Base-by-base conservation (phyloP, 2,888 invertebrate species). In the Uloborus plumipes region DNA sequence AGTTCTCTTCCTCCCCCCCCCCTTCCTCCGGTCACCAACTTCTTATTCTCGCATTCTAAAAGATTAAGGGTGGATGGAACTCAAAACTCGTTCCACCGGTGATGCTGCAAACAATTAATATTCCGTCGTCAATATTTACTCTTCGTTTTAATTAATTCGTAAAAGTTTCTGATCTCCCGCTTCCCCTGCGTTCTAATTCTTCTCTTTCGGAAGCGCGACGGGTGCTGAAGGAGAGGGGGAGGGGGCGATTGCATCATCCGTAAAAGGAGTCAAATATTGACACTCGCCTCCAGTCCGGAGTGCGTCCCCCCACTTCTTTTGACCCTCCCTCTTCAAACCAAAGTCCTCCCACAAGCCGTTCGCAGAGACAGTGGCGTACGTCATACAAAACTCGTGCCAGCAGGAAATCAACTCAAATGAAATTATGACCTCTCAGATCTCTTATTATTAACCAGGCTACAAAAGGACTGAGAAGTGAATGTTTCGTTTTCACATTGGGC, bases 61-160 rank as follows among this genome's bases (percentile, higher is more conserved):
- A 62, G 72, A 26, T 80, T 61, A 62, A 80, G 77, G 20, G 31
- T 31, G 49, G 51, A 61, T 20, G 49, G 31, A 15, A 26, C 2
- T 39, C 39, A 39, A 39, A 39, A 39, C 39, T 39, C 39, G 39
- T 39, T 39, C 39, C 39, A 39, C 39, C 39, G 39, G 39, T 39
- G 39, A 39, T 72, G 83, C 83, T 67, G 78, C 84, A 84, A 84
- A 84, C 84, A 84, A 84, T 84, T 84, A 84, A 84, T 84, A 84
- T 84, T 74, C 84, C 84, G 84, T 84, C 77, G 80, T 84, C 84
- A 77, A 80, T 84, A 84, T 84, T 84, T 81, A 81, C 81, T 70
- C 81, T 76, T 77, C 80, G 84, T 82, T 84, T 84, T 84, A 84
- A 84, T 84, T 84, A 84, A 84, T 84, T 84, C 80, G 72, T 69